Percentiles rank a stretch among this genome's conserved stretches.
Evolutionary conservation across 2,797 vertebrate species (phyloP).

Genomic region (Neomorphus geoffroyi): DNA sequence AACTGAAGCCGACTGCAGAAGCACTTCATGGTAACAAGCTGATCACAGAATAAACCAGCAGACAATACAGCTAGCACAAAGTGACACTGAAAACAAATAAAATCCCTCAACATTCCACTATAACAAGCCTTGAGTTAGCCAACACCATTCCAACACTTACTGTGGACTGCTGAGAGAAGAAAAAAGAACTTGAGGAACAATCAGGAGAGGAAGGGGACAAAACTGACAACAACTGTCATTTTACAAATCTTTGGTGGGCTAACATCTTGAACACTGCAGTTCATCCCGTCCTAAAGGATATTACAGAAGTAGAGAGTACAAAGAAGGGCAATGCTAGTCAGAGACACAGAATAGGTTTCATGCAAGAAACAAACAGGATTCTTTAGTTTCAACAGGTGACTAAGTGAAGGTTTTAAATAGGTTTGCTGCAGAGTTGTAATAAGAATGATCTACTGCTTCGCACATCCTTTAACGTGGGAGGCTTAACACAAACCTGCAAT

Average conservation of each 20-base stretch:
- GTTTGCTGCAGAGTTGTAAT: neutral
- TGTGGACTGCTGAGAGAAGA: constrained; percentile 40
- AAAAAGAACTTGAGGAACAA: constrained; percentile 52
- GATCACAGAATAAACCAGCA: neutral
- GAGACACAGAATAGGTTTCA: neutral
- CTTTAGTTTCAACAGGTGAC: neutral
- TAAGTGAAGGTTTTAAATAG: neutral
- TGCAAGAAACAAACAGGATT: constrained; percentile 2
- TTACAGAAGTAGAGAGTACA: constrained; percentile 35
- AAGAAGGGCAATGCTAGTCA: constrained; percentile 20
- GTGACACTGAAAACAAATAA: neutral
- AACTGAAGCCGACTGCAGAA: neutral
- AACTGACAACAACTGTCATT: constrained; percentile 40
- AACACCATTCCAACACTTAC: constrained; percentile 42
- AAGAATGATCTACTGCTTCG: neutral
- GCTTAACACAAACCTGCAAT: neutral
- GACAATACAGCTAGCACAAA: neutral
- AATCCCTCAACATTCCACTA: constrained; percentile 12
- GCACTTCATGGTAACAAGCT: neutral
- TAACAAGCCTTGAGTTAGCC: neutral
- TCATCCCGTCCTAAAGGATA: constrained; percentile 25
- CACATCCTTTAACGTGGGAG: neutral
- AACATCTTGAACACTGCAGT: constrained; percentile 39
- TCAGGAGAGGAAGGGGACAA: constrained; percentile 36
- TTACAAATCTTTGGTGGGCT: constrained; percentile 25